These are phyloP conservation scores for Arvicanthis niloticus DNA, from an alignment of 2,113 vertebrate genomes.

Conservation along the genomic window DNA sequence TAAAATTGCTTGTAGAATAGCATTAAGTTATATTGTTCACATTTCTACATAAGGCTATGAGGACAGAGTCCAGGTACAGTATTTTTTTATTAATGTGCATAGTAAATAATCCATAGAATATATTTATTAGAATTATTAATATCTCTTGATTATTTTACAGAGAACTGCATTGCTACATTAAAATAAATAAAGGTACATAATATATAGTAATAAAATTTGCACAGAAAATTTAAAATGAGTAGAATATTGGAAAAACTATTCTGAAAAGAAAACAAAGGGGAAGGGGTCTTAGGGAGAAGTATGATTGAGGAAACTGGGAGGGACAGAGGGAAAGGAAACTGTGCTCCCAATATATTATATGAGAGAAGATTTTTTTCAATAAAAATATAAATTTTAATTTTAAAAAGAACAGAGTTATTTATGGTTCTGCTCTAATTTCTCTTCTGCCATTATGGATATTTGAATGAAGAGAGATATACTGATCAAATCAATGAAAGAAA, in stretches of 20 bases:
- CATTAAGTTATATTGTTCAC: background rate
- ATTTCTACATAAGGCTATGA: background rate
- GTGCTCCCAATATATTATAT: background rate
- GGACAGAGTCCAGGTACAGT: background rate
- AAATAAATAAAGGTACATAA: slow-evolving; percentile 33
- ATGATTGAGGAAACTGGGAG: background rate
- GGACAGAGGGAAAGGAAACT: background rate
- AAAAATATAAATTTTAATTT: background rate
- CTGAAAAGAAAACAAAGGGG: background rate
- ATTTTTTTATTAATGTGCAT: background rate
- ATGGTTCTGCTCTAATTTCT: background rate
- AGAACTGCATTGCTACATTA: background rate
- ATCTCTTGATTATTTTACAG: background rate
- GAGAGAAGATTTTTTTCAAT: background rate
- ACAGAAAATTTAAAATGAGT: background rate
- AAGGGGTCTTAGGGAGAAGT: background rate
- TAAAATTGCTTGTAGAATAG: slow-evolving; percentile 6
- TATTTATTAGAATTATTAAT: slow-evolving; percentile 33
- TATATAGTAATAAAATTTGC: background rate
- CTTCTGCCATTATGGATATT: background rate
- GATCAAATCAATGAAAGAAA: background rate
- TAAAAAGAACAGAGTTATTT: background rate
- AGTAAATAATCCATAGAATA: background rate
- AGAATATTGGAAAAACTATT: slow-evolving; percentile 15
- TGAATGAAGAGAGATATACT: background rate